Evolutionary conservation across 2,888 invertebrate species (phyloP).

Genomic region (Drosophila fulvimacula): DNA sequence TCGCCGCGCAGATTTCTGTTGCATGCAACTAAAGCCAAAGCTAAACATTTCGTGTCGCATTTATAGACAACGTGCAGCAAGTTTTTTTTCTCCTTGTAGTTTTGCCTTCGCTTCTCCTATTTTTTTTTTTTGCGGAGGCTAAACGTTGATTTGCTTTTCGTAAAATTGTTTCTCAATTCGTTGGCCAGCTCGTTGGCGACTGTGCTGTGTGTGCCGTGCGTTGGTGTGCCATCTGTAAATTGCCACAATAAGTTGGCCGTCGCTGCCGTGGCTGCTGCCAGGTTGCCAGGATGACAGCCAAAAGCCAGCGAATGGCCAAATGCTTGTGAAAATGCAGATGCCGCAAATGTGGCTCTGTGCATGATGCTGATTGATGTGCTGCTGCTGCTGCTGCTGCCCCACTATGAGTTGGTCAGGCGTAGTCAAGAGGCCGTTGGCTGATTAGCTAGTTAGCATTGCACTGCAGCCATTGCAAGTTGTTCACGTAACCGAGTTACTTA

Average conservation of each 20-base stretch:
- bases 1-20: slow-evolving; percentile 65
- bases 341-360: slow-evolving; percentile 14
- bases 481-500: slow-evolving; percentile 58
- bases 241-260: slow-evolving; percentile 70
- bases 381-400: slow-evolving; percentile 30
- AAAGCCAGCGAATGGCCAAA: slow-evolving; percentile 12
- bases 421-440: slow-evolving; percentile 4
- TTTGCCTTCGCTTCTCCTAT: slow-evolving; percentile 9
- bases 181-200: slow-evolving; percentile 56
- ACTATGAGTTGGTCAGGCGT: slow-evolving; percentile 24
- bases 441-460: slow-evolving; percentile 30
- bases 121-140: slow-evolving; percentile 35
- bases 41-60: slow-evolving; percentile 80
- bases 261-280: slow-evolving; percentile 28
- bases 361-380: slow-evolving; percentile 38
- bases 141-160: slow-evolving; percentile 75
- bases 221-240: slow-evolving; percentile 51
- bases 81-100: slow-evolving; percentile 13
- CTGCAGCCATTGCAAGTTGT: slow-evolving; percentile 22
- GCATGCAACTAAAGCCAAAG: slow-evolving; percentile 58
- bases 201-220: slow-evolving; percentile 9
- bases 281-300: slow-evolving; percentile 47
- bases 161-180: slow-evolving; percentile 76
- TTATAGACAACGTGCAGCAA: slow-evolving; percentile 75
- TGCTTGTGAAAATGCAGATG: slow-evolving; percentile 22